Percentiles rank a stretch among this genome's conserved stretches.
Evolutionary conservation across 35 echinoderm and acorn worm species (phyloP).

Genomic region (Heliocidaris erythrogramma): DNA sequence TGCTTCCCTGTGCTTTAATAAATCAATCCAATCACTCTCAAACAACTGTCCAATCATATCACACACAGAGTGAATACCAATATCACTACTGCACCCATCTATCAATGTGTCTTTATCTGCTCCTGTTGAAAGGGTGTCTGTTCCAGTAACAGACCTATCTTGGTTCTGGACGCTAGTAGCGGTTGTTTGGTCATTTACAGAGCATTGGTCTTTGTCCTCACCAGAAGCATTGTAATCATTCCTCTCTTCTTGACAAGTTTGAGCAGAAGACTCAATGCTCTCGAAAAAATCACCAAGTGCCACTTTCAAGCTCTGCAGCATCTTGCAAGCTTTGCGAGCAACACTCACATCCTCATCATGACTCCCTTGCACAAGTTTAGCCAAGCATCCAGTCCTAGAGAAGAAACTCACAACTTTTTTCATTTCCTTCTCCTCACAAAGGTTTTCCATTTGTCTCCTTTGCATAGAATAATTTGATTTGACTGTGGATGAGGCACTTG

Average conservation of each 20-base stretch:
- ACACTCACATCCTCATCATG: constrained; percentile 29
- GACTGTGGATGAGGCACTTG: not conserved
- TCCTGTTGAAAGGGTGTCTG: not conserved
- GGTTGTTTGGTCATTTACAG: not conserved
- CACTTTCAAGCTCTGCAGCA: constrained; percentile 19
- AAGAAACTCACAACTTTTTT: not conserved
- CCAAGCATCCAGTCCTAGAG: not conserved
- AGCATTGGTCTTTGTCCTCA: not conserved
- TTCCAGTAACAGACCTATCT: not conserved
- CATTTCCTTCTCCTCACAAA: not conserved
- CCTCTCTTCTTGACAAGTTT: not conserved
- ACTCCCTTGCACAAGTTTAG: not conserved
- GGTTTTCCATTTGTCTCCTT: constrained; percentile 1
- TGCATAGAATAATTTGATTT: not conserved
- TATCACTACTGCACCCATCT: not conserved
- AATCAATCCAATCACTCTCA: constrained; percentile 14
- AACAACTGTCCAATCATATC: constrained; percentile 40
- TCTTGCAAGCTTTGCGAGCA: not conserved
- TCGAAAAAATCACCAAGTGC: not conserved
- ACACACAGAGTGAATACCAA: not conserved
- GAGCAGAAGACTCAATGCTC: not conserved
- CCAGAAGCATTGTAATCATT: not conserved
- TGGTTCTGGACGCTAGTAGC: not conserved
- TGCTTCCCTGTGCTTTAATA: not conserved
- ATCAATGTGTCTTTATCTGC: not conserved